Conservation (phyloP, 2,888 invertebrate genomes). For the Meiosimyza platycephala region DNA sequence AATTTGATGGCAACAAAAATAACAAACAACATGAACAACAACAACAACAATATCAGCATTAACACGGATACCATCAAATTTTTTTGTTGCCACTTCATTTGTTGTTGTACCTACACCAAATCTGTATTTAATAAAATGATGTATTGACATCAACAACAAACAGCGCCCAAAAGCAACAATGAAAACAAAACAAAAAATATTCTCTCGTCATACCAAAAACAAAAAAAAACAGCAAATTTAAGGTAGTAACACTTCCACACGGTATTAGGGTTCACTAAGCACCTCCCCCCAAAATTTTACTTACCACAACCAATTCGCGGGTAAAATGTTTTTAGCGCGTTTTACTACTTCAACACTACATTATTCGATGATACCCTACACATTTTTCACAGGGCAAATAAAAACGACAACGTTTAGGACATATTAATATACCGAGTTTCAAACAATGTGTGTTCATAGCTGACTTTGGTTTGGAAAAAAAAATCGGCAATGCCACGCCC, state of each 20-base stretch:
- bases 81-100: neutral
- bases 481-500: too few species aligned
- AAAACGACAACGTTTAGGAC: too few species aligned
- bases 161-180: neutral
- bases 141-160: slow-evolving; percentile 40
- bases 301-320: slow-evolving; percentile 19
- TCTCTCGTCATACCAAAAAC: neutral
- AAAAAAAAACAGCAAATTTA: slow-evolving; percentile 5
- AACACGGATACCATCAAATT: neutral
- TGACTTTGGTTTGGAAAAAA: too few species aligned
- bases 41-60: slow-evolving; percentile 17
- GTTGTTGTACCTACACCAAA: slow-evolving; percentile 26
- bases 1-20: neutral
- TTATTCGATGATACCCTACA: neutral
- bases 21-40: slow-evolving; percentile 18
- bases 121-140: slow-evolving; percentile 36
- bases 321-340: slow-evolving; percentile 26
- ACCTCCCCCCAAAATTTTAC: neutral
- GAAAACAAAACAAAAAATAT: neutral
- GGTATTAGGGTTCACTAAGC: too few species aligned
- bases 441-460: too few species aligned
- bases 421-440: too few species aligned
- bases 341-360: slow-evolving; percentile 3
- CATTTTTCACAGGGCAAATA: too few species aligned
- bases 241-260: too few species aligned